Evolutionary conservation across 2,888 invertebrate species (phyloP).

Genomic region (Acanthoscelides obtectus): DNA sequence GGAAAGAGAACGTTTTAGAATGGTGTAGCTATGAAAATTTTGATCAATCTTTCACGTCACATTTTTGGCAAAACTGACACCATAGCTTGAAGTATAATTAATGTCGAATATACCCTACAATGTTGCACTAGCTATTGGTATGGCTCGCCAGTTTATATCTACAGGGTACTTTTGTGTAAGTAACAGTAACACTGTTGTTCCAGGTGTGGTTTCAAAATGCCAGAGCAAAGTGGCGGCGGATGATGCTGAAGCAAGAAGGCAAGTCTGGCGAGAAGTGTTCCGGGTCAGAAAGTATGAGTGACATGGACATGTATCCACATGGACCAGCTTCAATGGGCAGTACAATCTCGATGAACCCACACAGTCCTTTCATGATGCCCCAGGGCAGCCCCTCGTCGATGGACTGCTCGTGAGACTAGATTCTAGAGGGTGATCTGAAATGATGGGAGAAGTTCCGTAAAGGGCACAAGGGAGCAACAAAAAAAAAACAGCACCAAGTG

Average conservation of each 20-base stretch:
- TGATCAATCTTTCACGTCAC: no score
- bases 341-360: slow-evolving; percentile 61
- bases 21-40: no score
- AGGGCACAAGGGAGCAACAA: background rate
- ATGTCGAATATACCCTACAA: no score
- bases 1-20: no score
- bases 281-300: slow-evolving; percentile 56
- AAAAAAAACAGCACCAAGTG: background rate
- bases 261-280: slow-evolving; percentile 67
- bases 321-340: slow-evolving; percentile 58
- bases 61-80: no score
- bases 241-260: slow-evolving; percentile 77
- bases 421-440: background rate
- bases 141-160: no score
- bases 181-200: no score
- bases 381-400: slow-evolving; percentile 67
- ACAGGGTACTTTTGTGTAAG: no score
- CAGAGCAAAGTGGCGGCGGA: slow-evolving; percentile 87
- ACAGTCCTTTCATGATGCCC: slow-evolving; percentile 68
- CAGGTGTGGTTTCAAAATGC: slow-evolving; percentile 97
- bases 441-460: slow-evolving; percentile 3
- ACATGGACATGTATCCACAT: slow-evolving; percentile 57
- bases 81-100: no score
- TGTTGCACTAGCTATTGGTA: no score
- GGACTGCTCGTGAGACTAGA: slow-evolving; percentile 62